Conservation (phyloP, 64 coral and sea anemone species). For the Anthopleura sola region DNA sequence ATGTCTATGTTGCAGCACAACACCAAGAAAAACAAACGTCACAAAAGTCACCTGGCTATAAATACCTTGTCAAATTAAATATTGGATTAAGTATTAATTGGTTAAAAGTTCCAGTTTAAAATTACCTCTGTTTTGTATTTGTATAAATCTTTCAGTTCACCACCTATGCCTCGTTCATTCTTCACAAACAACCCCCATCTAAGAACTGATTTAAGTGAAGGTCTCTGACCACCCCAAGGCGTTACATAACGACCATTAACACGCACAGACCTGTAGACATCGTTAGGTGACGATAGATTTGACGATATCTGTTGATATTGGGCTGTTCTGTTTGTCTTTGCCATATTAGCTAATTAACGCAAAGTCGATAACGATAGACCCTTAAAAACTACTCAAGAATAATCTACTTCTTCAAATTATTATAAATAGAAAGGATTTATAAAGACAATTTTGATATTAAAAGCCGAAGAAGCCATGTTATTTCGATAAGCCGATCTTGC, state of each 20-base stretch:
- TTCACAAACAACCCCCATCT: constrained; percentile 27
- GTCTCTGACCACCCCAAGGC: constrained; percentile 38
- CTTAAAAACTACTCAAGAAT: neutral
- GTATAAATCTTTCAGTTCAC: constrained; percentile 25
- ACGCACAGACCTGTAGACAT: constrained; percentile 7
- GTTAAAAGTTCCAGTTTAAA: neutral
- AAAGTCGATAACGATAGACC: neutral
- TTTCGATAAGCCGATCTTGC: neutral
- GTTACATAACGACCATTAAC: constrained; percentile 47
- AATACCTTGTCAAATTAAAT: too few relatives aligned
- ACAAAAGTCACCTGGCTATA: too few relatives aligned
- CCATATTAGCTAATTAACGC: neutral
- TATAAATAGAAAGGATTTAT: neutral
- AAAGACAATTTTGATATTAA: neutral
- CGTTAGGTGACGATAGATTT: neutral
- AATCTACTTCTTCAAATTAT: neutral
- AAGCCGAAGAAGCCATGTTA: neutral
- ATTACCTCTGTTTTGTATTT: constrained; percentile 36
- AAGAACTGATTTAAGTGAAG: constrained; percentile 11
- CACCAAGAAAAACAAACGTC: too few relatives aligned
- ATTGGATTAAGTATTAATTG: too few relatives aligned
- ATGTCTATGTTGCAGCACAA: too few relatives aligned
- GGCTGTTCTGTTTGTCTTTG: neutral
- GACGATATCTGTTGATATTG: neutral
- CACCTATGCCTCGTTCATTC: constrained; percentile 42